Base-by-base conservation (phyloP, 2,888 invertebrate genomes). In the Euproctis similis region DNA sequence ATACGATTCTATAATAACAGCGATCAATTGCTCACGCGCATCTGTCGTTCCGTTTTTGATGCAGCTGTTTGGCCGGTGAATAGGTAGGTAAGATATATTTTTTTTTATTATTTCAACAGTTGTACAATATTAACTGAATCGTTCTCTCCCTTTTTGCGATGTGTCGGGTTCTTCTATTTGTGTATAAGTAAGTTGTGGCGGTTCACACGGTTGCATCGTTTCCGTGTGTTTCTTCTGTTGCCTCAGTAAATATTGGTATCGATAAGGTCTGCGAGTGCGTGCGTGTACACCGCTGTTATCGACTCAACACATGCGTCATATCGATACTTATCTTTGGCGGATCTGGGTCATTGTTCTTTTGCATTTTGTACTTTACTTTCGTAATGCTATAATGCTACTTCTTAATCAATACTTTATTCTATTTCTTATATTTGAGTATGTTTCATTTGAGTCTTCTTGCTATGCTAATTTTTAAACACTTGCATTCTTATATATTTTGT, bases 341-440 rank as follows among this genome's bases (percentile, higher is more conserved):
- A 84, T 81, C 76, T 84, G 71, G 82, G 84, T 84, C 84, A 81
- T 80, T 81, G 80, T 80, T 84, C 76, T 74, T 78, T 81, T 72
- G 66, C 74, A 67, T 64, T 71, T 72, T 58, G 54, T 60, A 49
- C 59, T 40, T 31, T 46, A 40, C 36, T 61, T 64, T 59, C 56
- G 65, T 60, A 58, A 59, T 42, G 50, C 52, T 59, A 51, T 46
- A 42, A 46, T 42, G 51, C 30, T 34, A 26, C 34, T 34, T 33
- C 30, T 45, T 42, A n/a, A 23, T 12, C 12, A 1, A 7, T 8
- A 8, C n/a, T 6, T 11, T 7, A 10, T 11, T 12, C 11, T 11
- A 11, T 11, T 10, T 21, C 12, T 21, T 2, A 21, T 4, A 21
- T 2, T 6, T 21, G n/a, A 7, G 4, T 19, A 28, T 22, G 25